Evolutionary conservation across 2,113 vertebrate genomes (phyloP).

Genomic region (Hemiprocne comata): DNA sequence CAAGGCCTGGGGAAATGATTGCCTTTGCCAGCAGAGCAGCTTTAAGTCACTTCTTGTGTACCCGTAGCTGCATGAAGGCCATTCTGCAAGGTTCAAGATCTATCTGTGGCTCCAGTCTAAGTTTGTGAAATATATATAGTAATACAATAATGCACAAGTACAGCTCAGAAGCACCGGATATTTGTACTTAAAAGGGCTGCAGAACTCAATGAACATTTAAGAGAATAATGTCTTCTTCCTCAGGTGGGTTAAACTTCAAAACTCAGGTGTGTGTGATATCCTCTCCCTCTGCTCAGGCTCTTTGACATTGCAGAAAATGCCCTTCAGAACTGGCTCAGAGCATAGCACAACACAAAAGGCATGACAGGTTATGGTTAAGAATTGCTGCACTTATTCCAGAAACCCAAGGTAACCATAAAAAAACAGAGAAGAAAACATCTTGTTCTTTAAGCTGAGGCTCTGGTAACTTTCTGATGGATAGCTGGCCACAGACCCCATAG

Average conservation of each 20-base stretch:
- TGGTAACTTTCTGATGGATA: not conserved
- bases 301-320: rapidly evolving
- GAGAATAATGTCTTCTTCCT: not conserved
- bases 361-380: rapidly evolving
- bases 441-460: not conserved
- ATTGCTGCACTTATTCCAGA: not conserved
- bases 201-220: not conserved
- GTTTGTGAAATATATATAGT: not conserved
- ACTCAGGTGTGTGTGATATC: not conserved
- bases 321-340: not conserved
- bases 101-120: not conserved
- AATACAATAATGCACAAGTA: not conserved
- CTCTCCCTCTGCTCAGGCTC: not conserved
- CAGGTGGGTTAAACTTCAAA: not conserved
- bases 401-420: not conserved
- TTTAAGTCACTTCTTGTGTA: not conserved
- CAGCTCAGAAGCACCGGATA: not conserved
- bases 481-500: not conserved
- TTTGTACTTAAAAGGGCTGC: not conserved
- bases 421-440: not conserved
- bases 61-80: not conserved
- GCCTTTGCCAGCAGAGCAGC: not conserved
- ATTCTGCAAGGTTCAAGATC: not conserved
- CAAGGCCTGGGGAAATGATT: not conserved
- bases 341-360: not conserved